These are phyloP conservation scores for Felis catus DNA, from an alignment of 2,113 vertebrate genomes.

Conservation along the genomic window F.catus_Fca126_mat1.0 CM031416.1:92421501-92422000, in stretches of 20 bases:
- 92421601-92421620: neutral
- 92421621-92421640: neutral
- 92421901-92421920: too few species aligned
- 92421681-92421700: neutral
- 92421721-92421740: neutral
- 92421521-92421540: neutral
- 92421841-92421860: neutral
- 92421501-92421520: neutral
- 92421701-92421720: neutral
- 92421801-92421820: neutral
- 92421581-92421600: neutral
- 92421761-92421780: neutral
- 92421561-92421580: neutral
- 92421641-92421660: neutral
- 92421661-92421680: neutral
- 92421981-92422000: neutral
- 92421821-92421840: neutral
- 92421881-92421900: neutral
- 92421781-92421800: neutral
- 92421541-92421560: neutral
- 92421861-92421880: neutral
- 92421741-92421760: neutral
- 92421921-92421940: neutral
- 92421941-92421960: neutral
- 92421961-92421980: neutral